phyloP scores from a whole-genome alignment of 2,888 invertebrate genomes.

The Zaprionus obscuricornis region DNA sequence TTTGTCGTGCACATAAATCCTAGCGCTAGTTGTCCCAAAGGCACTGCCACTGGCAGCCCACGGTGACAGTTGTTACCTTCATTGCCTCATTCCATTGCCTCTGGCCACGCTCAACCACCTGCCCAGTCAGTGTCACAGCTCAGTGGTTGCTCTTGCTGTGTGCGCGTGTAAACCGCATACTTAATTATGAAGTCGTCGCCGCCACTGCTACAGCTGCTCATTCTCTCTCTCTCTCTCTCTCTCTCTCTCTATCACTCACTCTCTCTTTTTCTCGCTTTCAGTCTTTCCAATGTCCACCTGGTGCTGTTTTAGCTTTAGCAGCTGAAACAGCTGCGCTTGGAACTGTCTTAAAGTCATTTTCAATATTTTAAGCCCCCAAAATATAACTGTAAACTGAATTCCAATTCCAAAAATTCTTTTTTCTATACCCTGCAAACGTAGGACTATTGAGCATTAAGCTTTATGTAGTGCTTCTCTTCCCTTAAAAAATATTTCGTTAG shows the following conservation, averaged over 20 bases:
- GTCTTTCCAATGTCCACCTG: slow-evolving; percentile 33
- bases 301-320: slow-evolving; percentile 16
- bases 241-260: not conserved
- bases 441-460: too few relatives aligned
- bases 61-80: slow-evolving; percentile 63
- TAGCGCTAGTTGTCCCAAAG: slow-evolving; percentile 78
- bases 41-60: slow-evolving; percentile 76
- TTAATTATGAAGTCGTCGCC: slow-evolving; percentile 72
- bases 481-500: too few relatives aligned
- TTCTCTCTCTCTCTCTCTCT: not conserved
- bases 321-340: slow-evolving; percentile 60
- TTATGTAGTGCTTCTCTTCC: too few relatives aligned
- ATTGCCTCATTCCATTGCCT: not conserved
- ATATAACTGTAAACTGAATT: slow-evolving; percentile 24
- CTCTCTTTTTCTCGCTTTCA: not conserved
- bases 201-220: slow-evolving; percentile 6
- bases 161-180: slow-evolving; percentile 71
- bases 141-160: slow-evolving; percentile 42
- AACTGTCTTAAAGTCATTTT: slow-evolving; percentile 71
- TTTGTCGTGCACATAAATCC: slow-evolving; percentile 81
- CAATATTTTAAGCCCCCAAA: slow-evolving; percentile 55
- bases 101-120: slow-evolving; percentile 20
- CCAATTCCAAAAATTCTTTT: slow-evolving; percentile 19
- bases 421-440: not conserved
- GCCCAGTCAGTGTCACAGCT: slow-evolving; percentile 49